These are phyloP conservation scores for Anas bernieri DNA, from an alignment of 2,797 vertebrate genomes.

Conservation along the genomic window DNA sequence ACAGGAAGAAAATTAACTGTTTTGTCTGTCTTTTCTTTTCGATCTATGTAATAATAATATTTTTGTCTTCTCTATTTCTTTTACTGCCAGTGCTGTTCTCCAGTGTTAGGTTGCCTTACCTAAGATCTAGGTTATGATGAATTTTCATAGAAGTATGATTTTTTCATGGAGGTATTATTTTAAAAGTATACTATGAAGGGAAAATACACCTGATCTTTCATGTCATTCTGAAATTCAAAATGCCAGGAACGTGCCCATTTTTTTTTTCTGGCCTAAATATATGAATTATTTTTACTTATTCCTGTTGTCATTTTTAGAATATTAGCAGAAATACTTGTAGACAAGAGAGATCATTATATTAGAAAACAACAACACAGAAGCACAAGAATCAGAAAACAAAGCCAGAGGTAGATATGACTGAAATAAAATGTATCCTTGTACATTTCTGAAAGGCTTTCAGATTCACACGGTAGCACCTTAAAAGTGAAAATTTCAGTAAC, in stretches of 20 bases:
- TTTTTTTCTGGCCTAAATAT: background rate
- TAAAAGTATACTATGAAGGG: background rate
- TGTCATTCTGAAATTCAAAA: background rate
- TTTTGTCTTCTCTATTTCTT: background rate
- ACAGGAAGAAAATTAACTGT: background rate
- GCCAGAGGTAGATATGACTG: background rate
- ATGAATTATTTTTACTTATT: background rate
- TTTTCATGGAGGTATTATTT: background rate
- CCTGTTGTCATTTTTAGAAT: background rate
- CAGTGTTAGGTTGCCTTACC: background rate
- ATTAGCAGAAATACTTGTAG: background rate
- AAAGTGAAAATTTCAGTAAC: background rate
- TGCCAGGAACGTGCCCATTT: background rate
- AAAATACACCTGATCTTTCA: background rate
- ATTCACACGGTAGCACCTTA: background rate
- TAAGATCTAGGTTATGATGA: background rate
- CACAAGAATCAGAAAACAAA: background rate
- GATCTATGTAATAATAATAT: background rate
- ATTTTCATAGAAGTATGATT: background rate
- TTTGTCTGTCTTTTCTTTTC: background rate
- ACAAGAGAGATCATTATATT: background rate
- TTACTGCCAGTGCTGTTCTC: background rate
- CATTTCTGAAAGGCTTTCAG: background rate
- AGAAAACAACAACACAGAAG: no score
- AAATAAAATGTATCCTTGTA: background rate